Percentiles rank a stretch among this genome's conserved stretches.
phyloP scores from a whole-genome alignment of 2,888 invertebrate species.

The Machimus atricapillus region DNA sequence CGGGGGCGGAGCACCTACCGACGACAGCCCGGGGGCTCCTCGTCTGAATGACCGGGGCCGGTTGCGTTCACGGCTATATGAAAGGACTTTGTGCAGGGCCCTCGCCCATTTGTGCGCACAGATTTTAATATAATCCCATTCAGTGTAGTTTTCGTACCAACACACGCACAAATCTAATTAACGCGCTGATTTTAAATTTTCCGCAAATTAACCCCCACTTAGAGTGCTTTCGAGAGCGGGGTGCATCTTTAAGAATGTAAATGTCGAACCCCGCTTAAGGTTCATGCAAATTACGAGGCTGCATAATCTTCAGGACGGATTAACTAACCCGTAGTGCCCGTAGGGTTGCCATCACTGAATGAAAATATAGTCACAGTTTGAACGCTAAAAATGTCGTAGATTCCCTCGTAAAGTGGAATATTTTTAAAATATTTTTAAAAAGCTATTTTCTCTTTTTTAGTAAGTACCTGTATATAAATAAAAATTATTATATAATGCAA shows the following conservation, averaged over 20 bases:
- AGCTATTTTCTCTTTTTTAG: too few species aligned
- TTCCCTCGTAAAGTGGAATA: too few species aligned
- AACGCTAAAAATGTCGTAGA: too few species aligned
- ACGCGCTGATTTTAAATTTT: conserved; percentile 11
- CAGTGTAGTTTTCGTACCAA: background rate
- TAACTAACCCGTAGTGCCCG: too few species aligned
- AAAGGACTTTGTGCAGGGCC: background rate
- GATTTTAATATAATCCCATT: background rate
- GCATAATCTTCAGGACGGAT: background rate
- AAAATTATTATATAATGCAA: too few species aligned
- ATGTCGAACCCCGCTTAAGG: background rate
- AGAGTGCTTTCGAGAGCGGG: background rate
- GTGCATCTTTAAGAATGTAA: background rate
- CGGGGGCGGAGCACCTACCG: background rate
- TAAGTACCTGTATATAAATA: too few species aligned
- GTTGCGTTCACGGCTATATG: background rate
- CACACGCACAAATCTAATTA: conserved; percentile 22
- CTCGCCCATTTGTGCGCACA: background rate
- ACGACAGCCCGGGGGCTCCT: background rate
- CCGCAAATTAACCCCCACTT: conserved; percentile 9
- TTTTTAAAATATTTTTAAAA: too few species aligned
- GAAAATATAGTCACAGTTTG: too few species aligned
- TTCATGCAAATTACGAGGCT: background rate
- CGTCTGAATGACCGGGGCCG: background rate
- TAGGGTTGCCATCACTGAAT: too few species aligned